Evolutionary conservation across 2,797 vertebrate species (phyloP).

Genomic region (Iguana delicatissima): DNA sequence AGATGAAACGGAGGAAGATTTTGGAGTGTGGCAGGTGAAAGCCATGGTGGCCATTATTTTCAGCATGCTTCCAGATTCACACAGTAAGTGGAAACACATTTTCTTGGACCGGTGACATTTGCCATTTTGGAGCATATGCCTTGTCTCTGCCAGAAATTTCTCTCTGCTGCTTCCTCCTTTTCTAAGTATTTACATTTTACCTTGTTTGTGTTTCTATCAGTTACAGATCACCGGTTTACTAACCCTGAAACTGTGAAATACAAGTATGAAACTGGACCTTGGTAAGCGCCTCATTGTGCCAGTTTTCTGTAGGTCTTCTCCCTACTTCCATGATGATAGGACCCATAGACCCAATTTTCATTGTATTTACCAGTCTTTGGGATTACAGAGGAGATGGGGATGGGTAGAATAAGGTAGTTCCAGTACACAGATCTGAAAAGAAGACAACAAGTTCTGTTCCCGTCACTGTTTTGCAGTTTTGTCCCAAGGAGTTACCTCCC

Average conservation of each 20-base stretch:
- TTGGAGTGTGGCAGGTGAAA: conserved; percentile 89
- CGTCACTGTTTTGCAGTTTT: neutral
- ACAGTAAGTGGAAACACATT: conserved; percentile 51
- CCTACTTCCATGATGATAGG: neutral
- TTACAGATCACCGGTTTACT: conserved; percentile 87
- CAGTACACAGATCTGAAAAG: too few relatives aligned
- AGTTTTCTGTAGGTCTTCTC: conserved; percentile 23
- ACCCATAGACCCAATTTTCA: neutral
- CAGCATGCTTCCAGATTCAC: conserved; percentile 87
- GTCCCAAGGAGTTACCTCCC: neutral
- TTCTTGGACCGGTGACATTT: neutral
- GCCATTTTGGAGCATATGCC: neutral
- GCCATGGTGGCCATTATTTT: conserved; percentile 90
- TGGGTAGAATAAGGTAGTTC: too few relatives aligned
- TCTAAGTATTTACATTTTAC: conserved; percentile 26
- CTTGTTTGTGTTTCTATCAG: conserved; percentile 39
- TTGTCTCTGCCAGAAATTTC: neutral
- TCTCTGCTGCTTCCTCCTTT: too few relatives aligned
- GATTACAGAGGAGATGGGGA: neutral
- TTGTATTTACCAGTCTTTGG: neutral
- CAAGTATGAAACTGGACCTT: conserved; percentile 96
- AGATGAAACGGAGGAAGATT: conserved; percentile 84
- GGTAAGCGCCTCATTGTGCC: conserved; percentile 81
- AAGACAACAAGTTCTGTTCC: neutral
- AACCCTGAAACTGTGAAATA: conserved; percentile 90